These are phyloP conservation scores for Scleropages formosus DNA, from an alignment of 2,797 vertebrate genomes.

Conservation along the genomic window DNA sequence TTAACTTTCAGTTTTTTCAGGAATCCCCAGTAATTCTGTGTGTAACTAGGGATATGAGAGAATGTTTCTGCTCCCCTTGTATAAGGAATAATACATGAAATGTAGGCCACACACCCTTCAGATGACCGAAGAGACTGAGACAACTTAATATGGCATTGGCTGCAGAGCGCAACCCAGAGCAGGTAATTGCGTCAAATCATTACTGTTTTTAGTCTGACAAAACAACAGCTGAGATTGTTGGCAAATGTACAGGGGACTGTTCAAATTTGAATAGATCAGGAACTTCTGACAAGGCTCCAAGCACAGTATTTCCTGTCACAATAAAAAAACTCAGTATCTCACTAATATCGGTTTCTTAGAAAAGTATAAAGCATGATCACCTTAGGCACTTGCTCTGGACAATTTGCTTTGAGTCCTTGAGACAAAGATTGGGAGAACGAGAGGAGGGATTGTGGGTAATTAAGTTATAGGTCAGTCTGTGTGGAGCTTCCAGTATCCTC, in stretches of 20 bases:
- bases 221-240: not conserved
- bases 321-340: constrained; percentile 34
- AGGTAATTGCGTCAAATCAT: constrained; percentile 21
- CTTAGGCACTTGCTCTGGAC: not conserved
- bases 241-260: constrained; percentile 3
- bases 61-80: not conserved
- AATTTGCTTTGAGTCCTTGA: constrained; percentile 37
- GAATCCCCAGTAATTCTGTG: not conserved
- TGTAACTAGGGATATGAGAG: not conserved
- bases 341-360: not conserved
- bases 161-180: constrained; percentile 1
- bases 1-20: not conserved
- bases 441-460: constrained; percentile 40
- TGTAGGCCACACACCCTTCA: constrained; percentile 33
- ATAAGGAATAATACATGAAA: constrained; percentile 21
- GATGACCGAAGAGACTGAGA: constrained; percentile 26
- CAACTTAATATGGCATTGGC: not conserved
- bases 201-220: not conserved
- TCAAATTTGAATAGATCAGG: constrained; percentile 31
- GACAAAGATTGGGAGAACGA: constrained; percentile 22
- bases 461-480: constrained; percentile 25
- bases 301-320: constrained; percentile 32
- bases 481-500: constrained; percentile 10
- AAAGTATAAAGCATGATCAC: not conserved
- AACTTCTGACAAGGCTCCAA: constrained; percentile 41